Evolutionary conservation across 1,140 invertebrate species (phyloP).

Genomic region (Drosophila watanabei): DNA sequence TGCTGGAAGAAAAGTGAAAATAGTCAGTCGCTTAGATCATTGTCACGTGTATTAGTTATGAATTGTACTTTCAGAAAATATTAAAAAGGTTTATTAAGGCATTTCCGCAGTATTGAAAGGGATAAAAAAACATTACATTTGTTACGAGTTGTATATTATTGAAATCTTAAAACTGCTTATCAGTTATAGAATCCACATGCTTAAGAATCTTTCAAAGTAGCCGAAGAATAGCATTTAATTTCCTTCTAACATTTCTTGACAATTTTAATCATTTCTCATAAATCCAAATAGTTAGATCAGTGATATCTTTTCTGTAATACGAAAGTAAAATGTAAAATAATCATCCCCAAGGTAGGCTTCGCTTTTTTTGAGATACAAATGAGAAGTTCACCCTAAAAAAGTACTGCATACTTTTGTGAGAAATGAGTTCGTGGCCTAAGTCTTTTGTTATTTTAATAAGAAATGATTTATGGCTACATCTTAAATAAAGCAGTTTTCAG

Average conservation of each 20-base stretch:
- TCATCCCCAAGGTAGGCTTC: slow-evolving; percentile 34
- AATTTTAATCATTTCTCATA: too few relatives aligned
- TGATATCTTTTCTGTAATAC: background rate
- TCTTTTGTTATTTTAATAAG: slow-evolving; percentile 54
- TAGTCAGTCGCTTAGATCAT: background rate
- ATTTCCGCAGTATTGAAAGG: background rate
- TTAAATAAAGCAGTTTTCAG: background rate
- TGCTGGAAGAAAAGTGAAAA: background rate
- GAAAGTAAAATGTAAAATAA: slow-evolving; percentile 3
- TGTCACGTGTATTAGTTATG: background rate
- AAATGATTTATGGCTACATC: background rate
- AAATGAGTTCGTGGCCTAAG: slow-evolving; percentile 57
- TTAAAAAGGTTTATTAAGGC: background rate
- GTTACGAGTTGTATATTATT: background rate
- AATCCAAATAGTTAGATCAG: background rate
- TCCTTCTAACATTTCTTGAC: too few relatives aligned
- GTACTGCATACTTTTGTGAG: slow-evolving; percentile 21
- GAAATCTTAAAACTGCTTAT: too few relatives aligned
- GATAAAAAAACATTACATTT: background rate
- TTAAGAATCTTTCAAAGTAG: too few relatives aligned
- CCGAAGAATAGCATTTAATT: too few relatives aligned
- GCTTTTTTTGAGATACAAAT: background rate
- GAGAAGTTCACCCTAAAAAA: background rate
- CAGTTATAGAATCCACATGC: too few relatives aligned
- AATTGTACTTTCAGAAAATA: background rate